phyloP scores from a whole-genome alignment of 2,113 vertebrate genomes.

The Plecturocebus donacophilus region DNA sequence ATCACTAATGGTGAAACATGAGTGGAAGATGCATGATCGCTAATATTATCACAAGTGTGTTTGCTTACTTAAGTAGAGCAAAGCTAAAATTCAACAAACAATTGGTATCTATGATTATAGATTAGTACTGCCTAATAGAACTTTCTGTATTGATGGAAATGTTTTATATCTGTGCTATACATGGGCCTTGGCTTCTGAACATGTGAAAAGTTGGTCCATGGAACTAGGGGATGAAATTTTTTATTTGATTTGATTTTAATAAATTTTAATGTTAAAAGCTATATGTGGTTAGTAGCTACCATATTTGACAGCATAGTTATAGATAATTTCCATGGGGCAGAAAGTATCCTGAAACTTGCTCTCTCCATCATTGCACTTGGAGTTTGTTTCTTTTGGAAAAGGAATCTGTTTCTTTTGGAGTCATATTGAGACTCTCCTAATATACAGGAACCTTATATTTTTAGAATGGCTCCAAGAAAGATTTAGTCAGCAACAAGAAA shows the following conservation, averaged over 20 bases:
- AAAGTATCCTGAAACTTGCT: not conserved
- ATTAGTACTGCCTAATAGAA: not conserved
- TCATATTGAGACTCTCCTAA: not conserved
- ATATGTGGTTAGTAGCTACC: not conserved
- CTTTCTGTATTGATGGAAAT: not conserved
- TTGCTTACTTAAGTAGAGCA: not conserved
- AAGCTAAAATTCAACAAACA: not conserved
- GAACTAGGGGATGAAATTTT: not conserved
- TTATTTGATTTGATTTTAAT: not conserved
- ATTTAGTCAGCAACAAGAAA: not conserved
- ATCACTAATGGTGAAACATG: not conserved
- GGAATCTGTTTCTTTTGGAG: not conserved
- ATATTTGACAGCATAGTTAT: not conserved
- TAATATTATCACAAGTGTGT: not conserved
- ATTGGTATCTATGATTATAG: not conserved
- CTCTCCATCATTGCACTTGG: not conserved
- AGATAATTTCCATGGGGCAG: not conserved
- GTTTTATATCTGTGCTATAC: not conserved
- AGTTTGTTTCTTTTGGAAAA: not conserved
- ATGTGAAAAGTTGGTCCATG: not conserved
- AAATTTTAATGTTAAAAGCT: constrained; percentile 6
- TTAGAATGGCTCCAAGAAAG: not conserved
- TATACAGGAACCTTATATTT: not conserved
- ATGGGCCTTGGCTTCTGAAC: not conserved
- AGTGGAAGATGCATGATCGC: not conserved